phyloP scores from a whole-genome alignment of 2,888 invertebrate species.

The Halictus ligatus region DNA sequence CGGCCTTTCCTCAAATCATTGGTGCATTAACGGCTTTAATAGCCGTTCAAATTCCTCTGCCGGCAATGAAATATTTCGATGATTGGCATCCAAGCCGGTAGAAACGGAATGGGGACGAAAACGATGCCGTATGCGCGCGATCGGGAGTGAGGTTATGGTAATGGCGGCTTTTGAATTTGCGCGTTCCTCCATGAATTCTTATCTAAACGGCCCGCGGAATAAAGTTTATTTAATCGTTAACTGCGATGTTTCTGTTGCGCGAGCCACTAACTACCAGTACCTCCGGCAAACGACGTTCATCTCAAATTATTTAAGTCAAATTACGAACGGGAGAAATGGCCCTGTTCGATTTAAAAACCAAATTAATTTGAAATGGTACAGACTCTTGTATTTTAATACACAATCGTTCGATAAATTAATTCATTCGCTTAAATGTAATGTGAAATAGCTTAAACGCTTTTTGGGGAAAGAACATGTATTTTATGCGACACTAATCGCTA shows the following conservation, averaged over 20 bases:
- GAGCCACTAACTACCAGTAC: neutral
- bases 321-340: neutral
- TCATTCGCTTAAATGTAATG: too few species aligned
- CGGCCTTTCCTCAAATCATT: slow-evolving; percentile 33
- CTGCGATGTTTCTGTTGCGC: neutral
- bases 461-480: too few species aligned
- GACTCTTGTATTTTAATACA: neutral
- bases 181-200: neutral
- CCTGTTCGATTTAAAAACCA: neutral
- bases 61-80: slow-evolving; percentile 34
- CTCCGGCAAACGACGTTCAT: neutral
- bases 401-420: too few species aligned
- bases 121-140: slow-evolving; percentile 18
- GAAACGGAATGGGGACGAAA: slow-evolving; percentile 31
- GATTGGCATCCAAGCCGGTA: slow-evolving; percentile 53
- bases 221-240: slow-evolving; percentile 5
- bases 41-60: neutral
- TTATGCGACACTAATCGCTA: too few species aligned
- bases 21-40: slow-evolving; percentile 46
- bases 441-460: too few species aligned
- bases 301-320: neutral
- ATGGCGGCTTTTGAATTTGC: neutral
- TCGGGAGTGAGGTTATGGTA: neutral
- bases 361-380: neutral
- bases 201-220: neutral